Evolutionary conservation across 2,797 vertebrate genomes (phyloP).

Genomic region (Scolopax bukidnonensis): DNA sequence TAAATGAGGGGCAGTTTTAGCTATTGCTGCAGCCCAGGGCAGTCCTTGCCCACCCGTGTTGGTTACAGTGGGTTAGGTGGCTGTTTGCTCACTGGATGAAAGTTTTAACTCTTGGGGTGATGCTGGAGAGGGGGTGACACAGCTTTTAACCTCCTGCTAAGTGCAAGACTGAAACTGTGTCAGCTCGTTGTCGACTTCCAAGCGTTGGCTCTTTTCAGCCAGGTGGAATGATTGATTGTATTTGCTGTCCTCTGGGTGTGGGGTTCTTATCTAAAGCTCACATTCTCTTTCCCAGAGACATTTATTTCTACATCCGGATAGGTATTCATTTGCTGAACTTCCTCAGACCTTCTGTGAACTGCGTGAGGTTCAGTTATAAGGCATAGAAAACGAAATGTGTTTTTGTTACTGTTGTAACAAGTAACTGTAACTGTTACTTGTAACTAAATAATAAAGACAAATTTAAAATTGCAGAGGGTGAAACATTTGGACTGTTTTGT

Average conservation of each 20-base stretch:
- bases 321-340: not conserved
- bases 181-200: not conserved
- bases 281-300: not conserved
- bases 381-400: not conserved
- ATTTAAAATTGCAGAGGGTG: not conserved
- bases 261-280: not conserved
- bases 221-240: not conserved
- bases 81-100: not conserved
- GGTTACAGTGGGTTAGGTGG: not conserved
- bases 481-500: not conserved
- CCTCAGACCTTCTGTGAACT: not conserved
- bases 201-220: not conserved
- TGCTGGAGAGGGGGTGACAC: not conserved
- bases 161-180: not conserved
- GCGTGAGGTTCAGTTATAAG: not conserved
- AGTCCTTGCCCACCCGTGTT: not conserved
- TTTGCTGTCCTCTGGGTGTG: not conserved
- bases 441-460: not conserved
- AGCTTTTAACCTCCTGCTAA: not conserved
- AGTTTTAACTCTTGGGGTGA: not conserved
- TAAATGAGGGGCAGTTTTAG: not conserved
- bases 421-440: not conserved
- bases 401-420: too few species aligned
- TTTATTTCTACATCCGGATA: not conserved
- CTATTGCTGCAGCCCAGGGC: not conserved